Evolutionary conservation across 2,888 invertebrate species (phyloP).

Genomic region (Empis stercorea): DNA sequence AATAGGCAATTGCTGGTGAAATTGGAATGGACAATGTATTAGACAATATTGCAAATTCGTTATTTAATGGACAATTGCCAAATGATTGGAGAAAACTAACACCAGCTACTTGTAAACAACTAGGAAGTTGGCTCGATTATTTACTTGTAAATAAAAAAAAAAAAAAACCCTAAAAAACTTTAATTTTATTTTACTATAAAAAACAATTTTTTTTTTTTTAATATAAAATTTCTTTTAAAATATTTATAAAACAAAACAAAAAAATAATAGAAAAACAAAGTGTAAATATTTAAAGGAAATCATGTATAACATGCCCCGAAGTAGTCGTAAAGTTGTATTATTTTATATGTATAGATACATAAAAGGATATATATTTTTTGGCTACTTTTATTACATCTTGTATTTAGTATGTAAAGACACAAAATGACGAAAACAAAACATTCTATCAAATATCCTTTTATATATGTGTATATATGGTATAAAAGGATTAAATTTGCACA

Average conservation of each 20-base stretch:
- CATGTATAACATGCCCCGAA: neutral
- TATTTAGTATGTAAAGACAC: no score
- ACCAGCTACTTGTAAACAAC: constrained; percentile 72
- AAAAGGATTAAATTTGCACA: no score
- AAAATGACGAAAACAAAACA: no score
- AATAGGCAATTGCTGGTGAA: constrained; percentile 75
- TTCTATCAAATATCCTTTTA: no score
- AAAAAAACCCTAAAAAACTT: neutral
- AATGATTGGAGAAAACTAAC: constrained; percentile 66
- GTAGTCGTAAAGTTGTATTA: no score
- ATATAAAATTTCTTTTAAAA: neutral
- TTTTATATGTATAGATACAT: no score
- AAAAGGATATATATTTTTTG: no score
- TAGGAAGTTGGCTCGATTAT: constrained; percentile 84
- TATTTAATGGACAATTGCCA: constrained; percentile 79
- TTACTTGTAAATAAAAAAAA: constrained; percentile 39
- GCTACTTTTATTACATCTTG: no score
- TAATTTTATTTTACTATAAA: neutral
- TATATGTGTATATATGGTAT: no score
- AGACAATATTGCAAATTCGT: constrained; percentile 67
- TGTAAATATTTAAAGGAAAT: neutral
- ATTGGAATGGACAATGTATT: constrained; percentile 80
- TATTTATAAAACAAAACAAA: neutral
- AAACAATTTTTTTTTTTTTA: neutral
- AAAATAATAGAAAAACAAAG: no score